phyloP scores from a whole-genome alignment of 2,797 vertebrate species.

The Podargus strigoides region DNA sequence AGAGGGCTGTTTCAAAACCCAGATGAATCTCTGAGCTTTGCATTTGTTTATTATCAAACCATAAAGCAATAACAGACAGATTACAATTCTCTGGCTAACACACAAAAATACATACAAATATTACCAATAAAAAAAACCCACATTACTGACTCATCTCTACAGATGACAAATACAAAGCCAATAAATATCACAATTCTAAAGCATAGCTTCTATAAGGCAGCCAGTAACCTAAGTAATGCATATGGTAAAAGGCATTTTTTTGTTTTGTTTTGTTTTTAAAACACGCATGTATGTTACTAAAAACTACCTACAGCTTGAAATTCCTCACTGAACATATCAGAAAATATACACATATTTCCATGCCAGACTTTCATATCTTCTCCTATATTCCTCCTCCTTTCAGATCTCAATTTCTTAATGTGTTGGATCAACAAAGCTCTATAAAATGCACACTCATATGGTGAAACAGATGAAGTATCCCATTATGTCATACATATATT shows the following conservation, averaged over 20 bases:
- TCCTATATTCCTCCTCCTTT: neutral
- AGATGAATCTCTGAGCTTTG: constrained; percentile 6
- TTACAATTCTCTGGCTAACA: constrained; percentile 29
- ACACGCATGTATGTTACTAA: neutral
- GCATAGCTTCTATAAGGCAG: neutral
- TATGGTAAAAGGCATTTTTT: neutral
- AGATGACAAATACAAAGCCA: constrained; percentile 50
- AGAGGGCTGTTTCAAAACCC: constrained; percentile 4
- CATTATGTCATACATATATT: neutral
- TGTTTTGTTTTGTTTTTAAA: neutral
- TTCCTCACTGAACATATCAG: neutral
- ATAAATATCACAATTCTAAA: constrained; percentile 64
- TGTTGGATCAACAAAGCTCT: neutral
- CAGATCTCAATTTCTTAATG: neutral
- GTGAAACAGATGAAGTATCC: neutral
- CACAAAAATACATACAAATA: constrained; percentile 30
- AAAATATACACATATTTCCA: neutral
- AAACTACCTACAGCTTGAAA: neutral
- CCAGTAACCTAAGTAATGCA: constrained; percentile 39
- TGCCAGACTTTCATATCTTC: neutral
- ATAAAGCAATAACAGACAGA: constrained; percentile 33
- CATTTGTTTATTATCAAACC: constrained; percentile 57
- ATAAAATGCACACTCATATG: neutral
- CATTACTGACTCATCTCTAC: constrained; percentile 45
- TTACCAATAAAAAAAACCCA: constrained; percentile 50